These are phyloP conservation scores for Nephila pilipes DNA, from an alignment of 1,140 invertebrate genomes.

Conservation along the genomic window DNA sequence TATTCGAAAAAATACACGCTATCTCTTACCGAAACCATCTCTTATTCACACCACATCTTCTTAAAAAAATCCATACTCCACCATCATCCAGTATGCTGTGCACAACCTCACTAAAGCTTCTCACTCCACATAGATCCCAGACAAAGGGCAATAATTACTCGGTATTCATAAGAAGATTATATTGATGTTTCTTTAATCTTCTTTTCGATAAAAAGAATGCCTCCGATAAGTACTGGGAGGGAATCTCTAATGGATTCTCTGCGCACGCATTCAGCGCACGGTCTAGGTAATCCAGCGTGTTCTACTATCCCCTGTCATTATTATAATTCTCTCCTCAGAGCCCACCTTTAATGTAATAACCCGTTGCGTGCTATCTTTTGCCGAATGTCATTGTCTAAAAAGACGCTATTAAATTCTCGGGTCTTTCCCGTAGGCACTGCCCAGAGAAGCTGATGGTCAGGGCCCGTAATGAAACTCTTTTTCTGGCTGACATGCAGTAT, in stretches of 20 bases:
- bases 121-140: not conserved
- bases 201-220: not conserved
- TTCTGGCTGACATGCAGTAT: too few relatives aligned
- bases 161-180: constrained; percentile 26
- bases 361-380: not conserved
- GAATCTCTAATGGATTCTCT: constrained; percentile 6
- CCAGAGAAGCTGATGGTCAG: not conserved
- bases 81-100: not conserved
- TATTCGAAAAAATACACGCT: not conserved
- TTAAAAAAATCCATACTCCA: not conserved
- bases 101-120: not conserved
- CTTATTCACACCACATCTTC: too few relatives aligned
- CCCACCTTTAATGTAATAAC: constrained; percentile 1
- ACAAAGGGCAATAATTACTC: constrained; percentile 27
- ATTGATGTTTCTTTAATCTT: constrained; percentile 12
- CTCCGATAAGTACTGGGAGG: not conserved
- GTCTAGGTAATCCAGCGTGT: not conserved
- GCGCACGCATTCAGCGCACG: not conserved
- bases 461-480: not conserved
- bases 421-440: not conserved
- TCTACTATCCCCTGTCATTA: not conserved
- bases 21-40: not conserved
- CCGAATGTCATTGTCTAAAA: constrained; percentile 10
- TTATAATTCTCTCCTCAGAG: not conserved
- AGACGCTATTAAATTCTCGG: not conserved